These are phyloP conservation scores for Sabatieria punctata DNA, from an alignment of 2,888 invertebrate species.

Conservation along the genomic window DNA sequence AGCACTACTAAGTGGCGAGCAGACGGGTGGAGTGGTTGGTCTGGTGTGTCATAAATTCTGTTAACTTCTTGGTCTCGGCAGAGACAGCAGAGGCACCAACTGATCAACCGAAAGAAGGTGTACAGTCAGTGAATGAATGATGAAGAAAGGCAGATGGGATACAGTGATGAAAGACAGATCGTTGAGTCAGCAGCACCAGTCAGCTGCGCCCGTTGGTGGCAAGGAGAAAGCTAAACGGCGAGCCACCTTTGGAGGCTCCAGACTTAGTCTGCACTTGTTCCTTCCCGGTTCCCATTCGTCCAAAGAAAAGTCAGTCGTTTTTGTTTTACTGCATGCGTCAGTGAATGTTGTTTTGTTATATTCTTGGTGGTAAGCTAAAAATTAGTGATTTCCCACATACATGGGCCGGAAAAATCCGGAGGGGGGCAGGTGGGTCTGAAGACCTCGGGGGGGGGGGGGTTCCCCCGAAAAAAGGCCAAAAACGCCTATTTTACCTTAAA, in stretches of 20 bases:
- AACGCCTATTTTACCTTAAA: no score
- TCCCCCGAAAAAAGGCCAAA: no score
- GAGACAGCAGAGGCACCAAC: not conserved
- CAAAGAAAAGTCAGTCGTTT: not conserved
- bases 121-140: not conserved
- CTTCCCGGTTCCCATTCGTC: slow-evolving; percentile 7
- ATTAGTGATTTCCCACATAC: no score
- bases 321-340: not conserved
- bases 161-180: not conserved
- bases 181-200: not conserved
- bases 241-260: slow-evolving; percentile 10
- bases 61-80: not conserved
- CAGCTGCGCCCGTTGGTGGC: not conserved
- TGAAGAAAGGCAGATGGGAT: no score
- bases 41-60: not conserved
- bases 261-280: slow-evolving; percentile 15
- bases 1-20: no score
- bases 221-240: slow-evolving; percentile 1
- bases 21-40: not conserved
- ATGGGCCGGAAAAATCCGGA: no score
- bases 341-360: no score
- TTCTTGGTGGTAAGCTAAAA: no score
- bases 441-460: no score
- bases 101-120: not conserved
- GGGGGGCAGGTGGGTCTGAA: no score